Conservation (phyloP, 1,140 invertebrate species). For the Babylonia areolata region DNA sequence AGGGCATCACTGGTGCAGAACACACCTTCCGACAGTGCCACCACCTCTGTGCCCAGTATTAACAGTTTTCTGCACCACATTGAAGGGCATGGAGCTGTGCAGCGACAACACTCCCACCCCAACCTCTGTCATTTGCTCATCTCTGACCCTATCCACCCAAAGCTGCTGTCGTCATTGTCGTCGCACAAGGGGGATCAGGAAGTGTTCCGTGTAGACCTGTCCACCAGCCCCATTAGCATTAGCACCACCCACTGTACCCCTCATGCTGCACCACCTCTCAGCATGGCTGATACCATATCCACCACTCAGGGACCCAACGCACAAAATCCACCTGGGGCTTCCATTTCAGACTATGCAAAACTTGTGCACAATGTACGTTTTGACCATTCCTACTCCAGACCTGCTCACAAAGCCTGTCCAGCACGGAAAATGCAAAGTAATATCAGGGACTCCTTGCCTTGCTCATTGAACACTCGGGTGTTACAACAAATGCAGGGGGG, state of each 20-base stretch:
- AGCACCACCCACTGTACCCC: background rate
- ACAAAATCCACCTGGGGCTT: background rate
- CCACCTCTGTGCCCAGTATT: background rate
- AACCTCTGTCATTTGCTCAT: background rate
- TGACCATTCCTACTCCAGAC: constrained; percentile 33
- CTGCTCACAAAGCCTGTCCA: background rate
- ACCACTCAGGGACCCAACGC: background rate
- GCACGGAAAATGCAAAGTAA: background rate
- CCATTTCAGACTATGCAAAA: constrained; percentile 27
- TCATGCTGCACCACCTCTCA: background rate
- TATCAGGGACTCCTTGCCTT: background rate
- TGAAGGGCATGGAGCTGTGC: background rate
- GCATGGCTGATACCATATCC: background rate
- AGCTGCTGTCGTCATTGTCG: too few relatives aligned
- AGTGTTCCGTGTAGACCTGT: constrained; percentile 18
- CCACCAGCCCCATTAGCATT: constrained; percentile 27
- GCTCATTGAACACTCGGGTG: background rate
- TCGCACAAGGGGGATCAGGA: background rate
- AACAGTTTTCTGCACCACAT: background rate
- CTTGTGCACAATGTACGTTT: background rate
- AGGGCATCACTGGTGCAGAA: background rate
- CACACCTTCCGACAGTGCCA: background rate
- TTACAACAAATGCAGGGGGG: background rate
- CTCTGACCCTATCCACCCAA: background rate
- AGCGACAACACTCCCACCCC: background rate